Percentiles rank a stretch among this genome's conserved stretches.
Evolutionary conservation across 2,888 invertebrate species (phyloP).

Genomic region (Ichneumon xanthorius): DNA sequence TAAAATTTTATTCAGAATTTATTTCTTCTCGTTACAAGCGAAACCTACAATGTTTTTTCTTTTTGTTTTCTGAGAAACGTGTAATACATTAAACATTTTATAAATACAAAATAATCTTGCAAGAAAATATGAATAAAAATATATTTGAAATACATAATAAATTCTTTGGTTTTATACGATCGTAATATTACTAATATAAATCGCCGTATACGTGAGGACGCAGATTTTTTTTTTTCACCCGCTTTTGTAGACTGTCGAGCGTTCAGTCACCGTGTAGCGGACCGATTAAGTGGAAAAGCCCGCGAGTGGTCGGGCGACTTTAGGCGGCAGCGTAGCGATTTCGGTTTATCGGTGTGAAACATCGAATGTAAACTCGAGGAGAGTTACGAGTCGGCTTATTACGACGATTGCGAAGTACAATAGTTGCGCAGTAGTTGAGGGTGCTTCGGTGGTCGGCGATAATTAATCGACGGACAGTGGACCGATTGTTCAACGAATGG

Average conservation of each 20-base stretch:
- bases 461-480: slow-evolving; percentile 51
- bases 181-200: no score
- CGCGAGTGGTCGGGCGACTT: slow-evolving; percentile 8
- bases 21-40: background rate
- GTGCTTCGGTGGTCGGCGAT: slow-evolving; percentile 49
- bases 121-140: no score
- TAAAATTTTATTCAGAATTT: background rate
- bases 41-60: no score
- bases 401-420: slow-evolving; percentile 29
- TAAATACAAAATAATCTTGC: no score
- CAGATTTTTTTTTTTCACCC: no score
- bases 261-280: no score
- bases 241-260: no score
- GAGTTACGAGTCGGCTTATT: slow-evolving; percentile 30
- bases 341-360: background rate
- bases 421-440: slow-evolving; percentile 22
- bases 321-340: background rate
- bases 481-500: slow-evolving; percentile 60
- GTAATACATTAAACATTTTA: no score
- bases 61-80: no score
- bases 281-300: background rate
- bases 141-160: no score
- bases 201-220: no score
- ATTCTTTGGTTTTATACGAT: no score
- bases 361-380: background rate